Evolutionary conservation across 2,797 vertebrate genomes (phyloP), one percentile per base, ranked within the genome.

Genomic region (Anguilla pacifica): DNA sequence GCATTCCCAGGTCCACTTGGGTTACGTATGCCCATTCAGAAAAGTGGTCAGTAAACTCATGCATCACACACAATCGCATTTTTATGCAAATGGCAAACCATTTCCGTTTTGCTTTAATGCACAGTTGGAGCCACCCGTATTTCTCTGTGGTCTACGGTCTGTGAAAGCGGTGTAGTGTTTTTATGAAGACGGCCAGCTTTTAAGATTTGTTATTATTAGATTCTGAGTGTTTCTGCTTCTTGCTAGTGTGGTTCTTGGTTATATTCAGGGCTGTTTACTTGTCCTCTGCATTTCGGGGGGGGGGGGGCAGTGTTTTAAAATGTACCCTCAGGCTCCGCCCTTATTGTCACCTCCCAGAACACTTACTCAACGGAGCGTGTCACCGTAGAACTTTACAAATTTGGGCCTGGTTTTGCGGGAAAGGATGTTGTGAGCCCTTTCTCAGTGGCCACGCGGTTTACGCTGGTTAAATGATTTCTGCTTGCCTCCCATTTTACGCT

Each of bases 91-190:
- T 10, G n/a, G 51, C 43, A 6, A 57, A 77, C 0, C 35, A n/a
- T 53, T 46, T 39, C 86, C 64, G 46, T 84, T 43, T 19, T 61
- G 13, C 11, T 17, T 39, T 79, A 46, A 43, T 79, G 74, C 39
- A 25, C 39, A 79, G 43, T 39, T 74, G 4, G 70, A 39, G 9
- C 70, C 6, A 39, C 35, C 64, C n/a, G 10, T 82, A 59, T 53
- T 84, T 87, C 74, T 77, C 35, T 87, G 46, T 77, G 6, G 74
- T 43, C 39, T 22, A 79, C 5, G 39, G 74, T 79, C 74, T 43
- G 2, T 19, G 39, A 43, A 46, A 79, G 4, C 19, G 15, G 39
- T 43, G 1, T 46, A 35, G 31, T 43, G 13, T 79, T 43, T 79
- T 39, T 79, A 79, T 43, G 13, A 79, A 79, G 35, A 39, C 72